phyloP scores from a whole-genome alignment of 2,888 invertebrate species.

The Halictus ligatus region DNA sequence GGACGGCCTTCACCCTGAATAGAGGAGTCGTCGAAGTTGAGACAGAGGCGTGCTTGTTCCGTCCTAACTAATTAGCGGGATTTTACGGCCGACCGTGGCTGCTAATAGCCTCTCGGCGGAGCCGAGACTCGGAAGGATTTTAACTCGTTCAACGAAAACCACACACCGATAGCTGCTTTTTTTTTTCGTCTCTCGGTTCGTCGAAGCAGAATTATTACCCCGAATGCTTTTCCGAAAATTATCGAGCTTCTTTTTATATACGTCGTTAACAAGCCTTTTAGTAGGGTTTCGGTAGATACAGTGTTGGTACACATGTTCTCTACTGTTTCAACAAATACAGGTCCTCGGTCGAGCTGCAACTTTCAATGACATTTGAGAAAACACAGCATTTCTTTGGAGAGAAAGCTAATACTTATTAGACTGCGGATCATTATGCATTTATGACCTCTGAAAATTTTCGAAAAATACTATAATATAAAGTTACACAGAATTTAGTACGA shows the following conservation, averaged over 20 bases:
- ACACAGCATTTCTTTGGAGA: background rate
- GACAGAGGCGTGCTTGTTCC: constrained; percentile 36
- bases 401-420: background rate
- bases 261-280: no score
- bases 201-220: background rate
- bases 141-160: background rate
- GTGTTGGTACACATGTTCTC: no score
- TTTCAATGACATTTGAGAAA: no score
- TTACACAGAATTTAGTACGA: no score
- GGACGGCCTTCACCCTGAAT: constrained; percentile 48
- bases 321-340: no score
- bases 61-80: constrained; percentile 37
- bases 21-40: constrained; percentile 20
- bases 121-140: background rate
- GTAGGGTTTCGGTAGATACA: no score
- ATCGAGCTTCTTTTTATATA: no score
- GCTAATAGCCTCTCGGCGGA: constrained; percentile 15
- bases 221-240: background rate
- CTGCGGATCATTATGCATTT: no score
- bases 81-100: constrained; percentile 24
- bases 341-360: no score
- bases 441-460: no score
- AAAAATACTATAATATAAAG: no score
- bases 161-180: background rate
- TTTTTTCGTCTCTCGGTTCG: background rate